phyloP scores from a whole-genome alignment of 2,888 invertebrate species.

The Lagria hirta region DNA sequence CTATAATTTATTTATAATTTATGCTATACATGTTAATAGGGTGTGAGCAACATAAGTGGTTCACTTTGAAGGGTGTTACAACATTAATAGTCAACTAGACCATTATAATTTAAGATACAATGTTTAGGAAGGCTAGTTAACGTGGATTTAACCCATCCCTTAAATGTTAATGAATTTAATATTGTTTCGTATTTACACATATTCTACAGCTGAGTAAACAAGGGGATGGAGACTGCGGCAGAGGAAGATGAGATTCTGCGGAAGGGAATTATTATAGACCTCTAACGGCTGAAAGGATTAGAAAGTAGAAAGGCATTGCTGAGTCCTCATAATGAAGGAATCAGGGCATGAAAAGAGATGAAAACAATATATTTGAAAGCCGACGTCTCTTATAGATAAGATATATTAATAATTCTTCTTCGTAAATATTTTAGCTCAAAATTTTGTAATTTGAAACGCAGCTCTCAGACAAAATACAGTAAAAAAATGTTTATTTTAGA shows the following conservation, averaged over 20 bases:
- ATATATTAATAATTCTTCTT: no score
- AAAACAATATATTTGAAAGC: constrained; percentile 5
- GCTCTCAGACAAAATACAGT: no score
- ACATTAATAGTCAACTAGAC: constrained; percentile 4
- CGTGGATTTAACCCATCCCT: constrained; percentile 15
- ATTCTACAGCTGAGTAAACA: constrained; percentile 22
- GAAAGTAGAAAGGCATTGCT: constrained; percentile 21
- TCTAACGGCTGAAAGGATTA: constrained; percentile 24
- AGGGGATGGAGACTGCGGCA: constrained; percentile 15
- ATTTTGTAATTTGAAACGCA: no score
- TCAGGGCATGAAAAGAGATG: not conserved
- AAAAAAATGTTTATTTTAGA: no score
- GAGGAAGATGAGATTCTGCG: constrained; percentile 22
- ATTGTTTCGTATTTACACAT: constrained; percentile 23
- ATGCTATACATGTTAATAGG: no score
- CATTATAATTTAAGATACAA: constrained; percentile 5
- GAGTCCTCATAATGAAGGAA: constrained; percentile 19
- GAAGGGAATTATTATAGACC: constrained; percentile 23
- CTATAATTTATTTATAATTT: no score
- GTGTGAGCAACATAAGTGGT: no score
- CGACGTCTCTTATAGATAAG: no score
- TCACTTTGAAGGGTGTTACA: no score
- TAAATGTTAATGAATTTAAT: constrained; percentile 26
- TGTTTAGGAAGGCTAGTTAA: constrained; percentile 18
- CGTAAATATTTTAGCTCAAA: no score